Evolutionary conservation across 1,140 invertebrate genomes (phyloP), one percentile per base, ranked within the genome.

Genomic region (Drosophila repleta): DNA sequence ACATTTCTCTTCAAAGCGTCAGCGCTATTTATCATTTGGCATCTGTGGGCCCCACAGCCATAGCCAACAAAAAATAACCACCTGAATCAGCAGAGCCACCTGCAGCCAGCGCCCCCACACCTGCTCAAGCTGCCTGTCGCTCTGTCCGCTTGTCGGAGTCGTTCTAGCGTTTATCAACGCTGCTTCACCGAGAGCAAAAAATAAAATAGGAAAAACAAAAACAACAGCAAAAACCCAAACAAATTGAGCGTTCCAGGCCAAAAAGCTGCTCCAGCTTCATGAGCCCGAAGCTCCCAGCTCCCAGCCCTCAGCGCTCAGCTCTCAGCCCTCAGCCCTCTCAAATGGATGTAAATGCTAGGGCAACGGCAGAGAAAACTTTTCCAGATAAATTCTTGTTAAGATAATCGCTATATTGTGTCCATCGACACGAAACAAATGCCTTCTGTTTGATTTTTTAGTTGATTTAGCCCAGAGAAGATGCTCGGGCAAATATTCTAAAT

Each of bases 161-260:
- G 45, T 57, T 71, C 35, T 62, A 53, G 43, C 77, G 66, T 61
- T 62, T 70, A 72, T 80, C 66, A 61, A 71, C 51, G 41, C 70
- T 62, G 56, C 77, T 71, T 55, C 41, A 24, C 15, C 6, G 21
- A 11, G 8, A 46, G 10, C 8, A 46, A 20, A 18, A 15, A 17
- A 8, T 2, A 45, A 18, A 45, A 45, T 7, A 7, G 11, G 13
- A 21, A 45, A 45, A 45, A 45, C 6, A 45, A 13, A 45, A 45
- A 18, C 17, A 46, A 46, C 1, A 46, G 11, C 6, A 46, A 21
- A 29, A 39, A 35, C 43, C 45, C 35, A 57, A 61, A 39, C 74
- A 77, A 82, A 79, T 79, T 80, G 77, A 67, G 78, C 77, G 69
- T 74, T 52, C 63, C 61, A 80, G 58, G 57, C 53, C 39, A 17